Evolutionary conservation across 2,113 vertebrate genomes (phyloP).

Genomic region (Elanoides forficatus): DNA sequence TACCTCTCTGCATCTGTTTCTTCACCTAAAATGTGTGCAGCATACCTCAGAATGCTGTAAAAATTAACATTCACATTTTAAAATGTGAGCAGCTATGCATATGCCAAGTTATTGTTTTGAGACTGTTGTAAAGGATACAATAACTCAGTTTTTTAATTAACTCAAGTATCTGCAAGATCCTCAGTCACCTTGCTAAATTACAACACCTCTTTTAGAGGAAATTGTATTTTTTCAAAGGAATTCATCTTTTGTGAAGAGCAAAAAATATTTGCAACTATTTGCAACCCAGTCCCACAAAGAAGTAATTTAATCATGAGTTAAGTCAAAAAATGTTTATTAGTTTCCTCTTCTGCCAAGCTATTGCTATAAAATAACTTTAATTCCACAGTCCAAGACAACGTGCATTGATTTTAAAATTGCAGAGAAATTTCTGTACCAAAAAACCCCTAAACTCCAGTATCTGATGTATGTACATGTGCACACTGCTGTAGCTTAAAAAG

Average conservation of each 20-base stretch:
- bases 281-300: neutral
- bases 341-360: neutral
- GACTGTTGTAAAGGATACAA: neutral
- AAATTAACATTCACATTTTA: neutral
- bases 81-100: neutral
- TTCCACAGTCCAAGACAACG: neutral
- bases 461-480: accelerated
- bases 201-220: neutral
- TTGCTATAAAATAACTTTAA: neutral
- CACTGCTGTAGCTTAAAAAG: neutral
- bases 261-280: neutral
- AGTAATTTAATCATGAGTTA: neutral
- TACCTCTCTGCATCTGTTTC: neutral
- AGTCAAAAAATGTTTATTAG: neutral
- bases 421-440: neutral
- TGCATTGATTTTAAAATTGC: neutral
- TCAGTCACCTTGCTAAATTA: neutral
- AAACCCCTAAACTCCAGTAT: neutral
- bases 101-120: neutral
- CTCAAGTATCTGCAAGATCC: neutral
- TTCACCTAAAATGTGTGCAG: neutral
- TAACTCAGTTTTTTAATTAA: neutral
- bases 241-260: neutral
- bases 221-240: neutral
- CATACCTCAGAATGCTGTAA: neutral